These are phyloP conservation scores for Spialia ferax DNA, from an alignment of 2,888 invertebrate genomes.

Conservation along the genomic window DNA sequence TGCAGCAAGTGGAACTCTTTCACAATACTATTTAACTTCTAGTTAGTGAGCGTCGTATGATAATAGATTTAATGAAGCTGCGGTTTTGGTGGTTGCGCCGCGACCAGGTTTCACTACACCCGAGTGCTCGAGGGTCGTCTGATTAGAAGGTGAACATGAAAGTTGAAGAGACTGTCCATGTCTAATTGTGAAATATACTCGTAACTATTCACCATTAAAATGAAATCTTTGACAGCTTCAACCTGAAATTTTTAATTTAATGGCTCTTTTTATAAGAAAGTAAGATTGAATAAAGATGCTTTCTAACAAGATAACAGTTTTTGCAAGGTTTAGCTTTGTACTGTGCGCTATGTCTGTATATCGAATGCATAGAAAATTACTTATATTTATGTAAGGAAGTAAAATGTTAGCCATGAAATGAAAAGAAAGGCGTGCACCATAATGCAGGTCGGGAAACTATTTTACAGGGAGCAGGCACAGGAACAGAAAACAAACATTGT, in stretches of 20 bases:
- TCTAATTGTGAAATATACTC: neutral
- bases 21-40: slow-evolving; percentile 27
- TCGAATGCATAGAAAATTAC: too few species aligned
- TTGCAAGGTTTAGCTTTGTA: too few species aligned
- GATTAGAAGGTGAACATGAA: slow-evolving; percentile 30
- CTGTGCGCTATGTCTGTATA: too few species aligned
- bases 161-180: slow-evolving; percentile 11
- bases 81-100: slow-evolving; percentile 19
- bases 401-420: too few species aligned
- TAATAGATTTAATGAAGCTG: slow-evolving; percentile 34
- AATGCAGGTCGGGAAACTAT: too few species aligned
- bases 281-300: neutral
- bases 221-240: neutral
- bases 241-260: neutral
- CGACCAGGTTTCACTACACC: slow-evolving; percentile 9
- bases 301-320: too few species aligned
- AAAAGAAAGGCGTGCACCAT: too few species aligned
- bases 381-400: too few species aligned
- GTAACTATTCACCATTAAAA: neutral
- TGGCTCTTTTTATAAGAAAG: neutral
- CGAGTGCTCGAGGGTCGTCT: neutral
- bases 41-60: slow-evolving; percentile 5
- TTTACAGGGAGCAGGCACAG: too few species aligned
- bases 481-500: too few species aligned
- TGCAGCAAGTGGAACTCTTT: neutral